Percentiles rank a stretch among this genome's conserved stretches.
Conservation (phyloP, 2,797 vertebrate genomes). For the Neomorphus geoffroyi region DNA sequence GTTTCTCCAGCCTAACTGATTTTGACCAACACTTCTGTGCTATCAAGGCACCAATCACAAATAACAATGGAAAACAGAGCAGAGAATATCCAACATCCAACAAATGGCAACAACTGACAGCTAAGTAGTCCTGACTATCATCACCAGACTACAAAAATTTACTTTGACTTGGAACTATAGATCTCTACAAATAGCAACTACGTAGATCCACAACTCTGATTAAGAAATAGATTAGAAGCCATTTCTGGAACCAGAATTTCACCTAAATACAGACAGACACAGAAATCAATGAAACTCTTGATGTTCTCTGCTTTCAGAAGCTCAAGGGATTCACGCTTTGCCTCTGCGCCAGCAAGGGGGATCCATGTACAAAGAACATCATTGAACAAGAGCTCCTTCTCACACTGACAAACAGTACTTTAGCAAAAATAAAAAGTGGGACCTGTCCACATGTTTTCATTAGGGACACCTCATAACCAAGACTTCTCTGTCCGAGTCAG, state of each 20-base stretch:
- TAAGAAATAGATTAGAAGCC: background rate
- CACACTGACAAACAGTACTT: background rate
- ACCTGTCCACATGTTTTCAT: background rate
- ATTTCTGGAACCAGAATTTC: background rate
- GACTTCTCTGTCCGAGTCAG: background rate
- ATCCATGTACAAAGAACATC: background rate
- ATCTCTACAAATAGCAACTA: background rate
- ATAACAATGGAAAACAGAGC: background rate
- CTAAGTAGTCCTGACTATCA: fast-evolving
- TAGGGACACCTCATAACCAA: background rate
- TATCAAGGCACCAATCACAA: background rate
- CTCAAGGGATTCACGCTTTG: background rate
- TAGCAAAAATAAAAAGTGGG: background rate
- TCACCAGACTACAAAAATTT: background rate
- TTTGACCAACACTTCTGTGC: background rate
- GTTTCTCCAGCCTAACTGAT: background rate
- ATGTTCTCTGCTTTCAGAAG: background rate
- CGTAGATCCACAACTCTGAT: background rate
- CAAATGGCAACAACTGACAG: background rate
- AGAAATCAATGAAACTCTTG: background rate
- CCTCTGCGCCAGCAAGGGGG: background rate
- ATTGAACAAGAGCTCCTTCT: background rate
- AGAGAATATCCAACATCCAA: background rate
- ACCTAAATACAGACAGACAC: background rate
- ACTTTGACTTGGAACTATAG: background rate